These are phyloP conservation scores for Plectrocnemia conspersa DNA, from an alignment of 1,140 invertebrate genomes.

Conservation along the genomic window DNA sequence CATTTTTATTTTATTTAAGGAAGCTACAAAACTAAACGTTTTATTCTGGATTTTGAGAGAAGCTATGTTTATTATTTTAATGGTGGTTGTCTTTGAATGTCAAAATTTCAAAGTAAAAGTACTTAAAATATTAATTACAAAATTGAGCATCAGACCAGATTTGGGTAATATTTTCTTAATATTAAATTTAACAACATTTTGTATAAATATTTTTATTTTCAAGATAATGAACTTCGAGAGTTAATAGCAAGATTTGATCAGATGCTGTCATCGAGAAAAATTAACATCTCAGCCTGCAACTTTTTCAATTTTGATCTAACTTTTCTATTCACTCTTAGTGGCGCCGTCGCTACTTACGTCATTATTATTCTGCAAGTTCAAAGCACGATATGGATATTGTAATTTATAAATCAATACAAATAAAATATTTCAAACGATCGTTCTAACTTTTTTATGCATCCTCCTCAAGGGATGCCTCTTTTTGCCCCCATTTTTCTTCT, in stretches of 20 bases:
- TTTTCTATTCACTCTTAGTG: slow-evolving; percentile 26
- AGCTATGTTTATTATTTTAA: no score
- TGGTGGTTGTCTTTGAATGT: no score
- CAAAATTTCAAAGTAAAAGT: no score
- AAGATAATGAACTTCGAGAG: slow-evolving; percentile 19
- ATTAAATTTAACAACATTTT: neutral
- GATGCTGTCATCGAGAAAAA: slow-evolving; percentile 20
- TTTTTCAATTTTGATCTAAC: slow-evolving; percentile 31
- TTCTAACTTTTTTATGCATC: slow-evolving; percentile 7
- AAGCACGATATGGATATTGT: no score
- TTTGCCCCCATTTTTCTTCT: slow-evolving; percentile 1
- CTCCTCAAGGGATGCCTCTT: slow-evolving; percentile 18
- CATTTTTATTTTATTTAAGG: no score
- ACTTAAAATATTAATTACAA: no score
- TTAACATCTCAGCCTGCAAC: slow-evolving; percentile 29
- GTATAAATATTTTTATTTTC: neutral
- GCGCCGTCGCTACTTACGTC: slow-evolving; percentile 24
- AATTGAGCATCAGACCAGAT: no score
- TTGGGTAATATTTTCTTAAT: no score
- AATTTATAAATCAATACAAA: neutral
- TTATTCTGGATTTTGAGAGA: no score
- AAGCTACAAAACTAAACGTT: no score
- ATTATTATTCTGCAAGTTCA: slow-evolving; percentile 29
- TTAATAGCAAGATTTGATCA: slow-evolving; percentile 20
- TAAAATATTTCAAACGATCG: neutral